These are phyloP conservation scores for Caradrina kadenii DNA, from an alignment of 2,888 invertebrate species.

Conservation along the genomic window DNA sequence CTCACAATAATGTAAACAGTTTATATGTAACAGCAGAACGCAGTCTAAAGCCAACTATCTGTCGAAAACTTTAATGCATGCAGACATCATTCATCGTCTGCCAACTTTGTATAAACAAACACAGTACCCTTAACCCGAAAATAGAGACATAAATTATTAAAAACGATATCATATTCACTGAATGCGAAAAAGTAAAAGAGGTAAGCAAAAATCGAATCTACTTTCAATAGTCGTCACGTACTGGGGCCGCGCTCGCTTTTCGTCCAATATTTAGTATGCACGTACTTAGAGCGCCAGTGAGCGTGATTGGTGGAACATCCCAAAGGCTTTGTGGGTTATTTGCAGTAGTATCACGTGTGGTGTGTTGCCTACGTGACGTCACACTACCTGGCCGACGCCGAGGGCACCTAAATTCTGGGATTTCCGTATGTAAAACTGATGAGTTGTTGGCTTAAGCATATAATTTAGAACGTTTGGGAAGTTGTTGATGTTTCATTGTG, in stretches of 20 bases:
- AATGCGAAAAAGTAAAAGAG: slow-evolving; percentile 48
- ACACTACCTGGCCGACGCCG: slow-evolving; percentile 62
- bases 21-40: slow-evolving; percentile 18
- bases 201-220: slow-evolving; percentile 55
- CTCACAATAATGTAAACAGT: slow-evolving; percentile 15
- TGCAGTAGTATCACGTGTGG: slow-evolving; percentile 78
- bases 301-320: slow-evolving; percentile 66
- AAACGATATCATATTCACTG: slow-evolving; percentile 57
- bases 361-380: slow-evolving; percentile 79
- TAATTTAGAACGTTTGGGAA: slow-evolving; percentile 45
- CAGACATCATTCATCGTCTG: slow-evolving; percentile 40
- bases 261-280: slow-evolving; percentile 68
- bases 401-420: slow-evolving; percentile 48
- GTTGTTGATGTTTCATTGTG: slow-evolving; percentile 10
- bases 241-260: slow-evolving; percentile 60
- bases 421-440: slow-evolving; percentile 75
- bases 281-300: slow-evolving; percentile 66
- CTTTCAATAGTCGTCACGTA: slow-evolving; percentile 61
- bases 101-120: slow-evolving; percentile 38
- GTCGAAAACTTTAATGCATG: slow-evolving; percentile 47
- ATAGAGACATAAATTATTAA: slow-evolving; percentile 54
- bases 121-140: slow-evolving; percentile 51
- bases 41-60: slow-evolving; percentile 33
- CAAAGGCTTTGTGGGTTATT: slow-evolving; percentile 74
- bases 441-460: slow-evolving; percentile 50